Base-by-base conservation (phyloP, 2,113 vertebrate genomes). In the Meles meles region DNA sequence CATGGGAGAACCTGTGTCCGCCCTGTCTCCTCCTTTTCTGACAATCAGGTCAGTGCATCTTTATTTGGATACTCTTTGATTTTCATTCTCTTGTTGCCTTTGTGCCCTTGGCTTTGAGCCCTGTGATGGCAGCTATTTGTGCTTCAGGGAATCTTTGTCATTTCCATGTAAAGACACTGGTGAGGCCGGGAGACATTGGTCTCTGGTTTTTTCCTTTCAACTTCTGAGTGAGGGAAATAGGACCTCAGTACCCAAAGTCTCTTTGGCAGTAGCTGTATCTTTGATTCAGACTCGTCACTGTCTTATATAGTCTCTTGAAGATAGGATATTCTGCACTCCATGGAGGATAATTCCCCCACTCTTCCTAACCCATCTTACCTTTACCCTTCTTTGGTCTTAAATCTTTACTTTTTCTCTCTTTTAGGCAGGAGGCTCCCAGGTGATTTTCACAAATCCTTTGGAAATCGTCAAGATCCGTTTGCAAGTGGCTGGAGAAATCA, bases 371-470 rank as follows among this genome's bases (percentile, higher is more conserved):
- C 11, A 13, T 27, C 47, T 72, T 39, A 49, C 21, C 5, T 6
- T 93, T 44, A 59, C 29, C 18, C 9, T 63, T 8, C 55, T 77
- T 89, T 79, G 74, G 89, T 82, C 12, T 52, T 95, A 52, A 83
- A 57, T 39, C 9, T 57, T 92, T 14, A 61, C 67, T 47, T 83
- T 96, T 96, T 76, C 86, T 86, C 74, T 63, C 77, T 95, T 98
- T 69, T 98, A 99, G 99, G 99, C 99, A 74, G 99, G 99, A 98
- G 99, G 99, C 74, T 99, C 99, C 97, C 99, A 99, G 98, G 99
- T 99, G 82, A 99, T 99, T 96, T 99, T 99, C 97, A 99, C 99
- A 96, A 99, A 99, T 97, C 99, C 99, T 42, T 98, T 99, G 98
- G 99, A 99, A 98, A 99, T 99, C 20, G 99, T 99, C 95, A 99